A percentile compares a stretch with the other conserved stretches of the same genome.
Evolutionary conservation across 2,888 invertebrate genomes (phyloP).

Genomic region (Tetragonisca angustula): DNA sequence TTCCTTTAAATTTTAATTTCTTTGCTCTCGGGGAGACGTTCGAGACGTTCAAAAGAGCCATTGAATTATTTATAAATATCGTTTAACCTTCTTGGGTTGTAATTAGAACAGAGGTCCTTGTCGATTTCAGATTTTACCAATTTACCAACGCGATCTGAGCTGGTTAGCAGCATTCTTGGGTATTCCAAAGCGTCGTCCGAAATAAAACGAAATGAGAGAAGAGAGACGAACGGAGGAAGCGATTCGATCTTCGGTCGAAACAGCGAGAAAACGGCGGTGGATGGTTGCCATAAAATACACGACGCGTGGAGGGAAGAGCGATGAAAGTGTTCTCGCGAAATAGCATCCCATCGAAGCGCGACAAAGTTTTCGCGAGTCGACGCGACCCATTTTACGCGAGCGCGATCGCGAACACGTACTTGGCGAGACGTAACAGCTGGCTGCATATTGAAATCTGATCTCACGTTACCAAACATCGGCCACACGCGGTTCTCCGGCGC

Average conservation of each 20-base stretch:
- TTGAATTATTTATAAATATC: background rate
- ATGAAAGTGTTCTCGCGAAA: slow-evolving; percentile 30
- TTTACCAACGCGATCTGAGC: too few relatives aligned
- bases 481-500: background rate
- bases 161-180: too few relatives aligned
- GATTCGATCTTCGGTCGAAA: background rate
- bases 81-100: background rate
- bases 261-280: too few relatives aligned
- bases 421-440: background rate
- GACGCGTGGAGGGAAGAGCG: background rate
- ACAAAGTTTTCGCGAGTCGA: slow-evolving; percentile 25
- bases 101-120: background rate
- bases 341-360: slow-evolving; percentile 1
- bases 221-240: background rate
- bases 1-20: background rate
- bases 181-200: too few relatives aligned
- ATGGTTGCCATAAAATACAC: background rate
- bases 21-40: background rate
- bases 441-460: slow-evolving; percentile 39
- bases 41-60: background rate
- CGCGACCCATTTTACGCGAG: slow-evolving; percentile 32
- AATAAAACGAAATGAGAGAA: too few relatives aligned
- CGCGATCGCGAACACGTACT: slow-evolving; percentile 23
- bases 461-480: slow-evolving; percentile 13
- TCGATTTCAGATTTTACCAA: too few relatives aligned